Evolutionary conservation across 2,797 vertebrate genomes (phyloP).

Genomic region (Neopelma chrysocephalum): DNA sequence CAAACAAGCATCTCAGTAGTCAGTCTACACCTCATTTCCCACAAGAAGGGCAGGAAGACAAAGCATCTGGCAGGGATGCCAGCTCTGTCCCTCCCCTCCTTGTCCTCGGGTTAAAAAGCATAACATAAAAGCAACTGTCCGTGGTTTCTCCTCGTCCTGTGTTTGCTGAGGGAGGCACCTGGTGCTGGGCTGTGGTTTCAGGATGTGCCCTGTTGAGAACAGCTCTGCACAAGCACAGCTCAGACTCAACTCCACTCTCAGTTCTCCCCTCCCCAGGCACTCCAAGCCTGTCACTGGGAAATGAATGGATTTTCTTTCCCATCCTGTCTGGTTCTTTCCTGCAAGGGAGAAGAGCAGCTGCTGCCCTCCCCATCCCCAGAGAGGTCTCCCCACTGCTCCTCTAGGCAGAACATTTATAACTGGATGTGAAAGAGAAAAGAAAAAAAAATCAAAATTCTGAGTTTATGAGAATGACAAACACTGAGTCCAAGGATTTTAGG

Average conservation of each 20-base stretch:
- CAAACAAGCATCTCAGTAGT: not conserved
- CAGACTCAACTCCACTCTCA: not conserved
- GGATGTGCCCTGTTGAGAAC: accelerated
- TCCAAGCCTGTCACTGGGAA: not conserved
- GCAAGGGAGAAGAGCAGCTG: constrained; percentile 11
- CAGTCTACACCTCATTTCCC: not conserved
- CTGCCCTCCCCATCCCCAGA: not conserved
- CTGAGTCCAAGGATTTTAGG: not conserved
- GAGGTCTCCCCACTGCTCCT: not conserved
- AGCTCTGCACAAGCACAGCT: not conserved
- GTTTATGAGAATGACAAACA: not conserved
- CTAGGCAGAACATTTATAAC: not conserved
- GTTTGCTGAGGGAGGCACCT: not conserved
- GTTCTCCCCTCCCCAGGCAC: not conserved
- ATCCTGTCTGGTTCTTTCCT: not conserved
- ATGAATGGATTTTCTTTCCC: not conserved
- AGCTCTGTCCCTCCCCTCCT: not conserved
- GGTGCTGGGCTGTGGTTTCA: not conserved
- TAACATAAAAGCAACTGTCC: not conserved
- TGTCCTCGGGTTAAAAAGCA: not conserved
- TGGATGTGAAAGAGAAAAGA: not conserved
- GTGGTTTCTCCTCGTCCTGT: not conserved
- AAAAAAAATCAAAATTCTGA: not conserved
- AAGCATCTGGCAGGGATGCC: not conserved
- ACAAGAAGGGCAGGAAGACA: not conserved